A percentile compares a stretch with the other conserved stretches of the same genome.
These are phyloP conservation scores for Brachionus calyciflorus DNA, from an alignment of 1,140 invertebrate species.

Conservation along the genomic window DNA sequence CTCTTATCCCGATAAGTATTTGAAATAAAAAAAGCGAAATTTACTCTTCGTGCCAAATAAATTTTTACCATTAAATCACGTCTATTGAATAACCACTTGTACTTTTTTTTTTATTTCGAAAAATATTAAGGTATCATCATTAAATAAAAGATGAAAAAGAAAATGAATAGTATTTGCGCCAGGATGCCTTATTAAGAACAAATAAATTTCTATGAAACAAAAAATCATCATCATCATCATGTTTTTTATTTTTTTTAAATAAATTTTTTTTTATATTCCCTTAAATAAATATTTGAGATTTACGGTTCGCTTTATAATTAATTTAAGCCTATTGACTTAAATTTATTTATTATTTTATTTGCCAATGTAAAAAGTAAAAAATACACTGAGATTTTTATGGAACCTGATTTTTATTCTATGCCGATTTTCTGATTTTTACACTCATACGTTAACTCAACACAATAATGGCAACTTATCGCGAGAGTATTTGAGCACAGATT, in stretches of 20 bases:
- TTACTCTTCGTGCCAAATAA: conserved; percentile 18
- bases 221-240: conserved; percentile 21
- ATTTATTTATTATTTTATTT: conserved; percentile 1
- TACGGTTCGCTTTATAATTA: conserved; percentile 38
- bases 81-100: conserved; percentile 32
- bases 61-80: background rate
- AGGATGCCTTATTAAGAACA: conserved; percentile 39
- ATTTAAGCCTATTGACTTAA: background rate
- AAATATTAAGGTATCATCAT: background rate
- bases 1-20: conserved; percentile 26
- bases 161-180: background rate
- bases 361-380: background rate
- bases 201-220: conserved; percentile 16
- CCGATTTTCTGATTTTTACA: background rate
- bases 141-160: conserved; percentile 2
- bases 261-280: background rate
- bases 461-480: background rate
- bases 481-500: conserved; percentile 14
- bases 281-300: conserved; percentile 37
- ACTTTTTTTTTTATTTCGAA: background rate
- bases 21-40: background rate
- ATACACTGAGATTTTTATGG: background rate
- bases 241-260: background rate
- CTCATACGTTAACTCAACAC: background rate
- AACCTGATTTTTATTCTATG: background rate